A percentile compares a stretch with the other conserved stretches of the same genome.
phyloP scores from a whole-genome alignment of 2,113 vertebrate genomes.

The Dasyurus viverrinus region DNA sequence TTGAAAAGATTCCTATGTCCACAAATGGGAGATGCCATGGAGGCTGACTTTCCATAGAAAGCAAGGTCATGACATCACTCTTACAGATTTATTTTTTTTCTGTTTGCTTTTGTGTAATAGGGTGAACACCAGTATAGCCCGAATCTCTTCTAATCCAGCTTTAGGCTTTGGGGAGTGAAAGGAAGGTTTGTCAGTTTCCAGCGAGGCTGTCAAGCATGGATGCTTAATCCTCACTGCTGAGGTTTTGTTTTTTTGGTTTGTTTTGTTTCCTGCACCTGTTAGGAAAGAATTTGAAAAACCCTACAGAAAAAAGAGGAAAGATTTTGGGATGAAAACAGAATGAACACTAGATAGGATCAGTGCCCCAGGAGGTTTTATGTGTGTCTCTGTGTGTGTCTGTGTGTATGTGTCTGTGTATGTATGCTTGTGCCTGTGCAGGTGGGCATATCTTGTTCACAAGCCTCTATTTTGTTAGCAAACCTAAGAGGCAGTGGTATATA shows the following conservation, averaged over 20 bases:
- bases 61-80: background rate
- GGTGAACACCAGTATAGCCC: background rate
- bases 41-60: background rate
- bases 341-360: background rate
- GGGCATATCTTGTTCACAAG: background rate
- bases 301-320: background rate
- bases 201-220: slow-evolving; percentile 40
- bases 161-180: slow-evolving; percentile 54
- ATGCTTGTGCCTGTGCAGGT: no score
- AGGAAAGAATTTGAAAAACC: slow-evolving; percentile 40
- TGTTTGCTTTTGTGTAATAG: background rate
- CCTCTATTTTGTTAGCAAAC: background rate
- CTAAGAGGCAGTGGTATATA: background rate
- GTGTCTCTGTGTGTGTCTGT: background rate
- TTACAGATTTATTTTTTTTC: background rate
- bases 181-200: slow-evolving; percentile 55
- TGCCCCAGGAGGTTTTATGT: background rate
- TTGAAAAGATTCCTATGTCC: slow-evolving; percentile 7
- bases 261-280: slow-evolving; percentile 42
- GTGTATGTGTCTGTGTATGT: background rate
- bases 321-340: background rate
- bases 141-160: slow-evolving; percentile 43
- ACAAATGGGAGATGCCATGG: background rate
- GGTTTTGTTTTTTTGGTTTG: background rate
- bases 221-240: slow-evolving; percentile 37